A percentile compares a stretch with the other conserved stretches of the same genome.
Conservation (phyloP, 2,113 vertebrate species). For the Tetrao urogallus region DNA sequence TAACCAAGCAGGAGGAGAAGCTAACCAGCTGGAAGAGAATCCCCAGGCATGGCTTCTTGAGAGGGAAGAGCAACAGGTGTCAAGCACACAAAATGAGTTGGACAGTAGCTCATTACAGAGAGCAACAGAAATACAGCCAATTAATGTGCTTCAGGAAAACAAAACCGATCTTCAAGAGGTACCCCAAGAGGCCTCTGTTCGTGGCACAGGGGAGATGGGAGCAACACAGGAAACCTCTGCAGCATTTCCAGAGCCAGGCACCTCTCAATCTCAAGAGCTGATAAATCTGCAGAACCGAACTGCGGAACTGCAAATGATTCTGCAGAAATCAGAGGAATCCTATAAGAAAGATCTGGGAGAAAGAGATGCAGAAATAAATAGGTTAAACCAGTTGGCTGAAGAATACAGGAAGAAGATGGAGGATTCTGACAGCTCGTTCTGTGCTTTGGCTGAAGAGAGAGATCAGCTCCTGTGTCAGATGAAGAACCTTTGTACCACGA, state of each 20-base stretch:
- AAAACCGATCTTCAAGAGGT: neutral
- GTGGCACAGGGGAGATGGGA: neutral
- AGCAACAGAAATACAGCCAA: slow-evolving; percentile 24
- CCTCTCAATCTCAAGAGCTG: slow-evolving; percentile 48
- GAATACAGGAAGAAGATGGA: slow-evolving; percentile 78
- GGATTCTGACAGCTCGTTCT: slow-evolving; percentile 53
- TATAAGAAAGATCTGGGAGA: slow-evolving; percentile 62
- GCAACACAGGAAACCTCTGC: neutral
- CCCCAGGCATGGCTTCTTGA: neutral
- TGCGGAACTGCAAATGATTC: slow-evolving; percentile 56
- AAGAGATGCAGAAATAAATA: slow-evolving; percentile 79
- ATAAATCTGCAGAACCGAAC: slow-evolving; percentile 53
- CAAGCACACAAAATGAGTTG: neutral
- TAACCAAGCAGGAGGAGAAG: neutral
- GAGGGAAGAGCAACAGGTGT: neutral
- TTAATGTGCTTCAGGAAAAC: neutral
- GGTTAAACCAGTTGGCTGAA: slow-evolving; percentile 73
- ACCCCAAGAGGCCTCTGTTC: neutral
- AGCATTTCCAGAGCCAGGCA: neutral
- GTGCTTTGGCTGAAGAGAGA: slow-evolving; percentile 74
- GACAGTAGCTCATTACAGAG: neutral
- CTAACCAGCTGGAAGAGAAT: neutral
- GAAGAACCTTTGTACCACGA: slow-evolving; percentile 54
- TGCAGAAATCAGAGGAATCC: slow-evolving; percentile 64
- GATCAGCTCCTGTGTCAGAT: slow-evolving; percentile 75